Percentiles rank a stretch among this genome's conserved stretches.
Evolutionary conservation across 2,797 vertebrate genomes (phyloP).

Genomic region (Chaenodraco wilsoni): DNA sequence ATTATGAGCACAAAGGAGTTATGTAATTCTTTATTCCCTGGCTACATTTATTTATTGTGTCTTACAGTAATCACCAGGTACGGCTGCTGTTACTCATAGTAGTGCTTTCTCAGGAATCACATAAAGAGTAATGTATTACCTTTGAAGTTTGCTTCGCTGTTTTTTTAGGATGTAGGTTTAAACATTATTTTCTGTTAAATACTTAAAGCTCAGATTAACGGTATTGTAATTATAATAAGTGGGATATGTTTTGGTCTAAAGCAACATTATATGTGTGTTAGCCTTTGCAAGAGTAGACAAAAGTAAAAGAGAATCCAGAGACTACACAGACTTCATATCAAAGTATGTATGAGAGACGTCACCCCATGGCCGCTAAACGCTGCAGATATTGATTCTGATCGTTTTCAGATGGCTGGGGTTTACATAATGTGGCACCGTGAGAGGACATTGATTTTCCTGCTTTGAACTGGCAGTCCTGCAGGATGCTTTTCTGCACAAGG

Average conservation of each 20-base stretch:
- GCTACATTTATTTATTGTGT: conserved; percentile 46
- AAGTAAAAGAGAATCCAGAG: neutral
- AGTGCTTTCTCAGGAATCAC: conserved; percentile 14
- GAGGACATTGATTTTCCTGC: conserved; percentile 65
- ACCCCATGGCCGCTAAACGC: conserved; percentile 20
- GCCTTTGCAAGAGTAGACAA: neutral
- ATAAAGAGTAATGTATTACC: conserved; percentile 38
- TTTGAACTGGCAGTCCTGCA: conserved; percentile 55
- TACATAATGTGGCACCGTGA: conserved; percentile 55
- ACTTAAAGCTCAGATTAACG: neutral
- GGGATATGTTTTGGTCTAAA: neutral
- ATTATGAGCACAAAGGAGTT: conserved; percentile 50
- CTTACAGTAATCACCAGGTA: conserved; percentile 38
- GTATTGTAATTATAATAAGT: neutral
- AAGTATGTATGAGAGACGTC: conserved; percentile 15
- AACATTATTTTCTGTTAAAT: conserved; percentile 16
- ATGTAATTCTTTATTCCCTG: conserved; percentile 16
- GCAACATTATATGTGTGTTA: neutral
- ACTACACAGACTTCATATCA: neutral
- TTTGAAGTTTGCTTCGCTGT: conserved; percentile 20
- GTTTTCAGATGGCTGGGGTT: conserved; percentile 59
- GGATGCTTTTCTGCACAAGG: conserved; percentile 50
- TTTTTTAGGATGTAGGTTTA: neutral
- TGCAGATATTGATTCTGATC: conserved; percentile 49
- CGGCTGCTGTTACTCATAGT: conserved; percentile 19